Evolutionary conservation across 2,113 vertebrate species (phyloP).

Genomic region (Thalassarche chlororhynchos): DNA sequence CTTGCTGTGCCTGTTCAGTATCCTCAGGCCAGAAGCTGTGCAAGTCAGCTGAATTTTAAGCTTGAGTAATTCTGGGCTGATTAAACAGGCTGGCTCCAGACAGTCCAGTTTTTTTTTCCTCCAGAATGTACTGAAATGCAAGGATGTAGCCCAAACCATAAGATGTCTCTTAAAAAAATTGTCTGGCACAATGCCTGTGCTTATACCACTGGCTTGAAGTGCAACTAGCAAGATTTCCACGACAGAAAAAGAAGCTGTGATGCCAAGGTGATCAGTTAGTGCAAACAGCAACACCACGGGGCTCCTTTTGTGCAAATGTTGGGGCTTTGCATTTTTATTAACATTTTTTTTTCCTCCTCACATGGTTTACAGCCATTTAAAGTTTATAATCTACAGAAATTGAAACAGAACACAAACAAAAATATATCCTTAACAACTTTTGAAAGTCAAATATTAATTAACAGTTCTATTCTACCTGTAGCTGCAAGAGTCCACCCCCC

Average conservation of each 20-base stretch:
- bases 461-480: conserved; percentile 72
- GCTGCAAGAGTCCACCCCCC: conserved; percentile 43
- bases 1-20: conserved; percentile 4
- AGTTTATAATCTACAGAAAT: conserved; percentile 81
- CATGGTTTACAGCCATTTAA: conserved; percentile 81
- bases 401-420: conserved; percentile 81
- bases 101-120: conserved; percentile 23
- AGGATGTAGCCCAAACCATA: conserved; percentile 59
- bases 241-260: not conserved
- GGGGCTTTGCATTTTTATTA: conserved; percentile 82
- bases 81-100: conserved; percentile 60
- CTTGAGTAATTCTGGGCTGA: conserved; percentile 53
- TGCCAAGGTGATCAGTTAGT: conserved; percentile 5
- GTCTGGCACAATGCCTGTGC: conserved; percentile 18
- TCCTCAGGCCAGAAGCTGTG: conserved; percentile 42
- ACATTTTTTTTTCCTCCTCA: conserved; percentile 70
- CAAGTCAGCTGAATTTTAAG: conserved; percentile 62
- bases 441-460: conserved; percentile 76
- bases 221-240: not conserved
- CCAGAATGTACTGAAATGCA: conserved; percentile 13
- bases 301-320: conserved; percentile 76
- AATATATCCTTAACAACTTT: conserved; percentile 82
- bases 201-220: conserved; percentile 22
- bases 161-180: conserved; percentile 3
- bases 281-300: conserved; percentile 53